These are phyloP conservation scores for Peromyscus maniculatus DNA, from an alignment of 2,113 vertebrate genomes.

Conservation along the genomic window DNA sequence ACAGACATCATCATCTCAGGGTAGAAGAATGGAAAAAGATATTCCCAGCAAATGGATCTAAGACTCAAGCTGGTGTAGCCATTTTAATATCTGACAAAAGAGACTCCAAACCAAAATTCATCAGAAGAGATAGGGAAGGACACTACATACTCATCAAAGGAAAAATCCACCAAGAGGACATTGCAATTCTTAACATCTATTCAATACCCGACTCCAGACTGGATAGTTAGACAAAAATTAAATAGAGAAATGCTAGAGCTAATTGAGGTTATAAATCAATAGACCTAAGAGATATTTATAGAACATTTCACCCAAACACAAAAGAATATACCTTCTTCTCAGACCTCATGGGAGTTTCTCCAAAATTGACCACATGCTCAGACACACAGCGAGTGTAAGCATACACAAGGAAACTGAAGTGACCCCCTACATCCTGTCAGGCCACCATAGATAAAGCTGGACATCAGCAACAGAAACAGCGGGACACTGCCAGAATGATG, in stretches of 20 bases:
- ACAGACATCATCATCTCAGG: background rate
- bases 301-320: background rate
- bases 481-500: background rate
- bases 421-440: background rate
- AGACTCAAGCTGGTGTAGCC: background rate
- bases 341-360: background rate
- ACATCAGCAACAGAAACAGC: background rate
- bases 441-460: background rate
- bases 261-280: background rate
- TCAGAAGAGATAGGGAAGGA: background rate
- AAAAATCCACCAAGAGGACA: background rate
- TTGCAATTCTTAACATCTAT: background rate
- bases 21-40: background rate
- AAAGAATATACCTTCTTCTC: background rate
- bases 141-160: background rate
- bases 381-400: background rate
- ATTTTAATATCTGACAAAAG: background rate
- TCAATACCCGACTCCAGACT: background rate
- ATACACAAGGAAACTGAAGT: background rate
- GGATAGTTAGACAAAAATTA: background rate
- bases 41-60: background rate
- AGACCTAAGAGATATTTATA: background rate
- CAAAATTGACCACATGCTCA: background rate
- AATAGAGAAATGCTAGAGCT: background rate
- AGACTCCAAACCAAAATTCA: background rate